Evolutionary conservation across 2,888 invertebrate genomes (phyloP).

Genomic region (Minunthozetes semirufus): DNA sequence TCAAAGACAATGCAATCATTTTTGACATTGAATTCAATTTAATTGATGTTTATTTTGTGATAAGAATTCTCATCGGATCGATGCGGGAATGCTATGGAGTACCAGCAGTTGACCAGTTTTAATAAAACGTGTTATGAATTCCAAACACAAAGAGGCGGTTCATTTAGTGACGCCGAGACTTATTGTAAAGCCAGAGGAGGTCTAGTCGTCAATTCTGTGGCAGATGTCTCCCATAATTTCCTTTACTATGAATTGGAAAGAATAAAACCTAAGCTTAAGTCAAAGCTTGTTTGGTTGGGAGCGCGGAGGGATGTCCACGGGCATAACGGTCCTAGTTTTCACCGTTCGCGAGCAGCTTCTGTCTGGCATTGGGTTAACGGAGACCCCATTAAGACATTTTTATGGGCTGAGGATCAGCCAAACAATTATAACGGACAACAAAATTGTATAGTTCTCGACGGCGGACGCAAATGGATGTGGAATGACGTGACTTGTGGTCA

Average conservation of each 20-base stretch:
- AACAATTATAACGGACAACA: constrained; percentile 93
- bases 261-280: constrained; percentile 47
- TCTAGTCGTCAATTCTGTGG: constrained; percentile 45
- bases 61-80: constrained; percentile 76
- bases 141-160: constrained; percentile 69
- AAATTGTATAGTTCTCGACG: constrained; percentile 87
- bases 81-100: constrained; percentile 62
- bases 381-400: constrained; percentile 44
- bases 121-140: constrained; percentile 82
- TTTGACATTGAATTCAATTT: background rate
- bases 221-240: constrained; percentile 44
- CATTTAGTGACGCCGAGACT: constrained; percentile 69
- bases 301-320: constrained; percentile 71
- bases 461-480: constrained; percentile 83
- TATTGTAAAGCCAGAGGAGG: constrained; percentile 58
- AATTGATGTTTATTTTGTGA: constrained; percentile 28
- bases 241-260: constrained; percentile 42
- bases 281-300: constrained; percentile 83
- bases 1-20: background rate
- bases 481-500: constrained; percentile 80
- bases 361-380: constrained; percentile 57
- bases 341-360: constrained; percentile 27
- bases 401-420: constrained; percentile 90
- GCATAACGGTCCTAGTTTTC: constrained; percentile 65
- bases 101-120: constrained; percentile 69